Conservation (phyloP, 2,113 vertebrate genomes). For the Crotalus helleri region DNA sequence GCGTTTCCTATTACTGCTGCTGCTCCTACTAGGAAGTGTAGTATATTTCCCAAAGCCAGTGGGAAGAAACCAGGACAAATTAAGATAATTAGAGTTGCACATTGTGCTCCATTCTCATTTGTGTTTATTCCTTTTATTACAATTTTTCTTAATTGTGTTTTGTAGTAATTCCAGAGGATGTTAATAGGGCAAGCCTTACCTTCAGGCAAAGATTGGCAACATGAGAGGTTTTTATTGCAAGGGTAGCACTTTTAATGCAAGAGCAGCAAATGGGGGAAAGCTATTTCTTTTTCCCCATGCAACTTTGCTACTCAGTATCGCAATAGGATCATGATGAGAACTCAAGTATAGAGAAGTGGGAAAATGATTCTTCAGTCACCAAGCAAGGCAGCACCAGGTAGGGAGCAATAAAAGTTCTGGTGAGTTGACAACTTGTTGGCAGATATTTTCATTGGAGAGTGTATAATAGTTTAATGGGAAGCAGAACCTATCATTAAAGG, state of each 20-base stretch:
- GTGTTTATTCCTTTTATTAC: constrained; percentile 28
- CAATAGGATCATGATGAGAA: background rate
- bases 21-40: constrained; percentile 19
- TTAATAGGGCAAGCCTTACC: constrained; percentile 10
- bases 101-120: constrained; percentile 7
- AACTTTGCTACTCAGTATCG: background rate
- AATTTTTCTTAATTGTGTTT: background rate
- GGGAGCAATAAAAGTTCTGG: background rate
- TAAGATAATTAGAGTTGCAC: constrained; percentile 14
- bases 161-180: background rate
- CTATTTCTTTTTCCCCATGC: background rate
- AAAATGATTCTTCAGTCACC: background rate
- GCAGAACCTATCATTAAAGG: background rate
- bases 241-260: background rate
- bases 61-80: constrained; percentile 21
- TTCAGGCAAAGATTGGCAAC: background rate
- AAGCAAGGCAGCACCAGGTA: background rate
- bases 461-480: background rate
- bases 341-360: background rate
- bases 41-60: constrained; percentile 13
- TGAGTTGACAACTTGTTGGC: background rate
- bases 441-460: background rate
- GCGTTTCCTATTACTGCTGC: constrained; percentile 4
- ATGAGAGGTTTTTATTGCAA: background rate
- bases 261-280: constrained; percentile 1